Evolutionary conservation across 2,113 vertebrate species (phyloP), one percentile per base, ranked within the genome.

Genomic region (Colaptes auratus): DNA sequence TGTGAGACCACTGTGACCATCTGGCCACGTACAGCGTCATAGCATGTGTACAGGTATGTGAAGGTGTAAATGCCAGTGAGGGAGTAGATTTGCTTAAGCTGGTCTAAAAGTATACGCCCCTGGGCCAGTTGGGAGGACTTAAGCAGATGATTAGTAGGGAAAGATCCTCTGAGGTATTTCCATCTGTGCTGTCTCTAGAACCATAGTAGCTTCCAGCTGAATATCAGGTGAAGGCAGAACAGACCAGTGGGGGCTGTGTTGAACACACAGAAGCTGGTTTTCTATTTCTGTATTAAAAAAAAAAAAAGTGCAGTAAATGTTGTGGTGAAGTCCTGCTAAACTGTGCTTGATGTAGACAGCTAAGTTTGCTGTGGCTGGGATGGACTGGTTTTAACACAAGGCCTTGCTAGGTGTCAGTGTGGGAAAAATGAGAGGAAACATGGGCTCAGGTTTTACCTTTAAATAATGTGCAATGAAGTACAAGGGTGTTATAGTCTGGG

Each of bases 141-240:
- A 13, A 89, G 44, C 3, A 7, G 79, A 72, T 80, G n/a, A 80
- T 91, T 55, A 77, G 60, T 33, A 39, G 28, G 44, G 72, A 70
- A 66, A 86, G 75, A 73, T 91, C 39, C 75, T 79, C 50, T 44
- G 72, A 82, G 82, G 63, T 79, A 53, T 18, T 85, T 44, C 63
- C 27, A 50, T 83, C 59, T 82, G 30, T 91, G 36, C 84, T 88
- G 52, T 76, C 23, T 81, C 28, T 35, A 60, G 82, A 44, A 70
- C 65, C 65, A 59, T 50, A 71, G 13, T 28, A 71, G 25, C 33
- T 88, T 92, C 67, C 58, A 83, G 20, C 0, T 83, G 82, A 69
- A 28, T 64, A 77, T 74, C 89, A 89, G 93, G 79, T 91, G 53
- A 91, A 88, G 67, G 82, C 63, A 91, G 82, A 95, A 72, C 65